Evolutionary conservation across 1,140 invertebrate species (phyloP), one percentile per base, ranked within the genome.

Genomic region (Zaprionus kolodkinae): DNA sequence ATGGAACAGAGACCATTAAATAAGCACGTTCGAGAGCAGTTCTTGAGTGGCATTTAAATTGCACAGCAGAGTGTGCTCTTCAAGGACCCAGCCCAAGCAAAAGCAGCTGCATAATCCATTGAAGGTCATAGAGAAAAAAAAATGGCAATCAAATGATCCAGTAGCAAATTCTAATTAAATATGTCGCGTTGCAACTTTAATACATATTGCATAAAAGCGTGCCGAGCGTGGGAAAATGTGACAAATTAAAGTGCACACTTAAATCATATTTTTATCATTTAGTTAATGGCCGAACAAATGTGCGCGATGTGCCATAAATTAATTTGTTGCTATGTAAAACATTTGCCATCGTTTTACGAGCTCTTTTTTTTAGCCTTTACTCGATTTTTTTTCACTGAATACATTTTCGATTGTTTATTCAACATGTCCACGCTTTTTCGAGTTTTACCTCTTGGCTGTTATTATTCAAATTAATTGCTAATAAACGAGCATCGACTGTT

Each of bases 401-500:
- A 55, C 12, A 40, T 72, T 36, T 57, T 48, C 30, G 27, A 64
- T 57, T 78, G 79, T 86, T 86, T 83, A 88, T 72, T 71, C 63
- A 78, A 54, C 61, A 65, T 75, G 72, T 75, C 84, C 84, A 88
- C 79, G 73, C 67, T 79, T 43, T 71, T 52, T 68, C 57, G 40
- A 68, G 52, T 68, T 82, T 72, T 85, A 76, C 74, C 72, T 73
- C 71, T 81, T 36, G 61, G 52, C 66, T 50, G 57, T 74, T 78
- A 71, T 78, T 87, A 88, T 85, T 81, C 71, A 89, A 85, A 88
- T 89, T 88, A 88, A 89, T 88, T 88, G 81, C 69, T 74, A 76
- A 81, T 84, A 84, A 85, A 89, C 78, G 61, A 68, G 57, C 81
- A 72, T 54, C 68, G 57, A 54, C 67, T 89, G 86, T 89, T 90